phyloP scores from a whole-genome alignment of 2,113 vertebrate species.

The Todiramphus chloris region DNA sequence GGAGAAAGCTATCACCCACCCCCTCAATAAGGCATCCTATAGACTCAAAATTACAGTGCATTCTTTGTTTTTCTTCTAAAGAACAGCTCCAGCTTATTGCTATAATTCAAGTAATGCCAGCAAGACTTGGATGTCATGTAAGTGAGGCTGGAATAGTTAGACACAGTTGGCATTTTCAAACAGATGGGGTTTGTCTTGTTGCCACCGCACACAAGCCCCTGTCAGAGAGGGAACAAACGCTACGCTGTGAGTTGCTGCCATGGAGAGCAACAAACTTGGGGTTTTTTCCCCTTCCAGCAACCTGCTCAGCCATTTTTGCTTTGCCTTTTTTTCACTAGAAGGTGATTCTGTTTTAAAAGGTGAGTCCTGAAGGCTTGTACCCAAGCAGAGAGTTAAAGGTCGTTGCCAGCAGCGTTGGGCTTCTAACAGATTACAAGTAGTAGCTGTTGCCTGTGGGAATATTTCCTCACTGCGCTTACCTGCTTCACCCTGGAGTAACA shows the following conservation, averaged over 20 bases:
- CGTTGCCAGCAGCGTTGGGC: not conserved
- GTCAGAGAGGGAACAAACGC: not conserved
- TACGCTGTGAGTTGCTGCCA: accelerated
- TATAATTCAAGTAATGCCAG: not conserved
- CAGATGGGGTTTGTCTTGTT: not conserved
- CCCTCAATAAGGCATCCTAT: accelerated
- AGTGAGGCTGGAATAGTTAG: not conserved
- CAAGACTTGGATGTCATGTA: accelerated
- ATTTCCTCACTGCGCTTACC: not conserved
- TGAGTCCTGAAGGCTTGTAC: not conserved
- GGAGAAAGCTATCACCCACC: not conserved
- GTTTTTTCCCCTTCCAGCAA: not conserved
- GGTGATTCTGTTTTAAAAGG: not conserved
- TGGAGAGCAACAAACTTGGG: not conserved
- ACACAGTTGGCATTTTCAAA: not conserved
- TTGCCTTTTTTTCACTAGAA: not conserved
- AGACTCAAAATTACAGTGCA: not conserved
- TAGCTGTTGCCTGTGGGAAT: accelerated
- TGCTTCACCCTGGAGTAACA: not conserved
- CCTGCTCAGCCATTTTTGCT: not conserved
- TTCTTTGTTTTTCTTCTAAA: not conserved
- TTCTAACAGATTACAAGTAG: accelerated
- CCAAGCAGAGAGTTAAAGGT: accelerated
- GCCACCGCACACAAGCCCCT: accelerated
- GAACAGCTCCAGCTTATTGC: not conserved